Evolutionary conservation across 2,797 vertebrate genomes (phyloP).

Genomic region (Lepus oiostolus): DNA sequence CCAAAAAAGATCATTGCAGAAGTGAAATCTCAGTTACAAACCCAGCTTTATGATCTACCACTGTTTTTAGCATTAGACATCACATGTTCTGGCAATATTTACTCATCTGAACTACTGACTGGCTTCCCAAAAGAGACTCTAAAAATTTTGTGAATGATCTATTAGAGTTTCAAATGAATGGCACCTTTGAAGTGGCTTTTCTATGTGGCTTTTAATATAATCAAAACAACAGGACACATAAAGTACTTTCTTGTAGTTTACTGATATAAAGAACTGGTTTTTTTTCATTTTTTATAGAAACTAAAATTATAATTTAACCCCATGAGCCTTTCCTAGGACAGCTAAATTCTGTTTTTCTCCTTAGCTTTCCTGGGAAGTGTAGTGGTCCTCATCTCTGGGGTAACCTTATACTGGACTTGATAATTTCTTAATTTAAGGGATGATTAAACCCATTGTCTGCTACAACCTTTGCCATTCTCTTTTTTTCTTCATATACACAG

Average conservation of each 20-base stretch:
- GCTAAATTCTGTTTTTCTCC: slow-evolving; percentile 15
- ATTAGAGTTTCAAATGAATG: not conserved
- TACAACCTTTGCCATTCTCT: not conserved
- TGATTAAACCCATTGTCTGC: not conserved
- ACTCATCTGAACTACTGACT: not conserved
- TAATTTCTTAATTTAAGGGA: slow-evolving; percentile 57
- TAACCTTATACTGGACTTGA: not conserved
- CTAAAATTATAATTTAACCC: slow-evolving; percentile 43
- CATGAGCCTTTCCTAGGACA: not conserved
- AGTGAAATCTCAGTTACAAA: not conserved
- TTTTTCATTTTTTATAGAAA: slow-evolving; percentile 40
- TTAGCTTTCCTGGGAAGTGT: not conserved
- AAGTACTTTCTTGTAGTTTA: not conserved
- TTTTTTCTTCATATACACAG: not conserved
- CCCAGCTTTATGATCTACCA: not conserved
- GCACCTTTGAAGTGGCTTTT: slow-evolving; percentile 29
- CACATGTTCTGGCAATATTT: not conserved
- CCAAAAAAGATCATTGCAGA: not conserved
- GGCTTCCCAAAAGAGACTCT: not conserved
- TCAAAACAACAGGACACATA: not conserved
- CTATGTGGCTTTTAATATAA: not conserved
- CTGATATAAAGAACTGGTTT: not conserved
- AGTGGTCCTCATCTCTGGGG: not conserved
- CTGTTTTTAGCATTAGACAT: not conserved
- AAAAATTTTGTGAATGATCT: slow-evolving; percentile 49